Base-by-base conservation (phyloP, 2,797 vertebrate genomes). In the Remorina albescens region DNA sequence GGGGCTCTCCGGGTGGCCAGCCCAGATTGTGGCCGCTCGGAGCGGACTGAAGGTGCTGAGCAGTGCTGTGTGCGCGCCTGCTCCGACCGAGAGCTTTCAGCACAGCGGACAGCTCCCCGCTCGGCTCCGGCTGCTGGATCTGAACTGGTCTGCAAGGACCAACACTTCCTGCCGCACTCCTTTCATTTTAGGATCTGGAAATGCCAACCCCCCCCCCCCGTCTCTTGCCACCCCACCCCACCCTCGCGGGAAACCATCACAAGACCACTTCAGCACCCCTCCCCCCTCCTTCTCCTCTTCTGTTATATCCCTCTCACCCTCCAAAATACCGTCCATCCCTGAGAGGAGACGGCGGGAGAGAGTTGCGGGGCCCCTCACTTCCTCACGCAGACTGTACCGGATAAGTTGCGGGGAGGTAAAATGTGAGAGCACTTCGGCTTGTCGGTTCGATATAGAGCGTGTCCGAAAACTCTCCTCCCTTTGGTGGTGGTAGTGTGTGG, bases 71-170 rank as follows among this genome's bases (percentile, higher is more conserved):
- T 9, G 47, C 7, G 54, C 25, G 37, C 18, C 51, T 7, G 47
- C 41, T 30, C 51, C 5, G n/a, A n/a, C n/a, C n/a, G n/a, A n/a
- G n/a, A n/a, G n/a, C n/a, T 42, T 61, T 79, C 83, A 88, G 88
- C 78, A 87, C 88, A 81, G 21, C 44, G 86, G 78, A 88, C 87
- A 90, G 87, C 80, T 63, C 80, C 66, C 0, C n/a, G 70, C 56
- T 3, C 21, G 11, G 25, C 65, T 70, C 15, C 63, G 3, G 19
- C 7, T 6, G 25, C 37, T n/a, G n/a, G n/a, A n/a, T n/a, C n/a
- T n/a, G n/a, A n/a, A n/a, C n/a, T n/a, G n/a, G 6, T 13, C 53
- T 36, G 39, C 66, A 19, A 4, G 49, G 11, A 25, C 54, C 11
- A 2, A 65, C 34, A 51, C n/a, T 34, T 57, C 66, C 28, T 2